These are phyloP conservation scores for Neosalanx taihuensis DNA, from an alignment of 2,797 vertebrate species.

Conservation along the genomic window DNA sequence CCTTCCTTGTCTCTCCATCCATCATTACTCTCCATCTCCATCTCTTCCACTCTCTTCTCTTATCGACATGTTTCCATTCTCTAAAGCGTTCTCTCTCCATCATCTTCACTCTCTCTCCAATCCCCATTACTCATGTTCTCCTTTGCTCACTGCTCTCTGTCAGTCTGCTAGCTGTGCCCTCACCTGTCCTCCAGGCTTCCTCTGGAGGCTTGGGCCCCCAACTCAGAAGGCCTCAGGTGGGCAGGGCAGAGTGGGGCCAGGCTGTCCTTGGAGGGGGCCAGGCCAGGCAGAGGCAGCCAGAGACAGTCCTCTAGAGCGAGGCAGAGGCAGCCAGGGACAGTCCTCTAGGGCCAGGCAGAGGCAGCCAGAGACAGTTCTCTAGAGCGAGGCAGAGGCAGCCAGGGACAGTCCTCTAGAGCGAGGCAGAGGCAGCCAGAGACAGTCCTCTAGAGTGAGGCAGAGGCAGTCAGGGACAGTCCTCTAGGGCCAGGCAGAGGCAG, in stretches of 20 bases:
- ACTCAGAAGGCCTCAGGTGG: slow-evolving; percentile 48
- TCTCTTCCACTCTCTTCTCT: slow-evolving; percentile 67
- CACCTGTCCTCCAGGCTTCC: slow-evolving; percentile 38
- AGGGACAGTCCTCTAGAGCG: too few relatives aligned
- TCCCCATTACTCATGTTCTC: slow-evolving; percentile 40
- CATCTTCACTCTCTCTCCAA: slow-evolving; percentile 68
- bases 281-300: slow-evolving; percentile 50
- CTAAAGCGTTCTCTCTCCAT: slow-evolving; percentile 72
- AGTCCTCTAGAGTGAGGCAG: too few relatives aligned
- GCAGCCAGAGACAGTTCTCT: slow-evolving; percentile 18
- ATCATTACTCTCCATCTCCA: slow-evolving; percentile 74
- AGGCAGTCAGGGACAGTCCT: too few relatives aligned
- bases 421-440: too few relatives aligned
- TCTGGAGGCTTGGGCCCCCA: slow-evolving; percentile 54
- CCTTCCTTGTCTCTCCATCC: slow-evolving; percentile 65
- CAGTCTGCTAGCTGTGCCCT: slow-evolving; percentile 49
- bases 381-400: slow-evolving; percentile 40
- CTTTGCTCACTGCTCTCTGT: slow-evolving; percentile 13
- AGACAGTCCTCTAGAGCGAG: too few relatives aligned
- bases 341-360: slow-evolving; percentile 45
- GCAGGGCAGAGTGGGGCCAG: slow-evolving; percentile 32
- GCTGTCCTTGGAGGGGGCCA: slow-evolving; percentile 63
- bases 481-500: slow-evolving; percentile 33
- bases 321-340: too few relatives aligned
- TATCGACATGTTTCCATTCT: slow-evolving; percentile 81